These are phyloP conservation scores for Lycopodina hypogea DNA, from an alignment of 37 sponge, comb jelly and placozoan species.

Conservation along the genomic window DNA sequence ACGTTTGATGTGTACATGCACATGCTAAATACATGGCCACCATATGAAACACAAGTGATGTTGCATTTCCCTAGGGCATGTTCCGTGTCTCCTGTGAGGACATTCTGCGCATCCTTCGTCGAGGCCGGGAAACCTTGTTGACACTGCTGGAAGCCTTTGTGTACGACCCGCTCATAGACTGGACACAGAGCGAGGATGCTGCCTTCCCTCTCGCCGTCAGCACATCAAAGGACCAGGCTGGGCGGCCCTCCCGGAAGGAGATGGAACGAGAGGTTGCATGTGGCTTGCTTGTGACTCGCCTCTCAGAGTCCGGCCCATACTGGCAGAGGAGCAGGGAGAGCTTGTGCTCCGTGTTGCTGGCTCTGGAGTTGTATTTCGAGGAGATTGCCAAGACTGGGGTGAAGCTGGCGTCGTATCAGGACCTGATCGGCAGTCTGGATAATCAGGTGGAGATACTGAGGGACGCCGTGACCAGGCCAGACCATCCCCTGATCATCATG, in stretches of 20 bases:
- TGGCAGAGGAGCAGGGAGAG: constrained; percentile 79
- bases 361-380: constrained; percentile 56
- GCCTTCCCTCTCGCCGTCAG: constrained; percentile 74
- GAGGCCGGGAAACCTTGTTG: constrained; percentile 87
- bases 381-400: constrained; percentile 61
- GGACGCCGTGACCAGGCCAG: constrained; percentile 70
- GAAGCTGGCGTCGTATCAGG: constrained; percentile 44
- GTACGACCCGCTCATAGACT: constrained; percentile 95
- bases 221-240: constrained; percentile 45
- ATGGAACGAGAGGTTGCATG: constrained; percentile 82
- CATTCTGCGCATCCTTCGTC: constrained; percentile 77
- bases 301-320: constrained; percentile 59
- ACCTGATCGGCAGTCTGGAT: constrained; percentile 47
- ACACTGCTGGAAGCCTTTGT: constrained; percentile 95
- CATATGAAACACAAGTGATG: no score
- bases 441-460: constrained; percentile 58
- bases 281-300: constrained; percentile 67
- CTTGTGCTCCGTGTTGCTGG: constrained; percentile 52
- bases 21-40: background rate
- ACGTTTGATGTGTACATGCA: background rate
- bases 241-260: constrained; percentile 71
- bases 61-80: constrained; percentile 59
- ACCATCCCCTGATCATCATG: constrained; percentile 81
- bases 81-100: constrained; percentile 94
- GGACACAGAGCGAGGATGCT: constrained; percentile 96